Evolutionary conservation across 2,113 vertebrate species (phyloP).

Genomic region (Gnathonemus longibarbis): DNA sequence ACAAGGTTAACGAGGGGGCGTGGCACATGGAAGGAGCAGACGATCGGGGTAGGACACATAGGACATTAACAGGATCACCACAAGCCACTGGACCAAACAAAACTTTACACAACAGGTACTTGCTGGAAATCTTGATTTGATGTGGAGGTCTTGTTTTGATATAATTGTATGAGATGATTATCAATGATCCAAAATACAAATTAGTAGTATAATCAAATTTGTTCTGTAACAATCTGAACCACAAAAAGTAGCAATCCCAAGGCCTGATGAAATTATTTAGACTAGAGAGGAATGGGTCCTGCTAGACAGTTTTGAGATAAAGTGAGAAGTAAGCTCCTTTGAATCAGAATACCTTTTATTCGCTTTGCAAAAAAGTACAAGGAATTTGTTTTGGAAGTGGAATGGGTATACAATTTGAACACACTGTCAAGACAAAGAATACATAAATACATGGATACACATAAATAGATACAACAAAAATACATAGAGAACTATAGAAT

Average conservation of each 20-base stretch:
- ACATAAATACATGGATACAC: too few species aligned
- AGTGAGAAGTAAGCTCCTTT: not conserved
- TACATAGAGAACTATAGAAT: too few species aligned
- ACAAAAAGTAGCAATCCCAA: not conserved
- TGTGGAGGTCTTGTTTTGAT: not conserved
- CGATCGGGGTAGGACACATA: not conserved
- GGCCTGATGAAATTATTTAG: not conserved
- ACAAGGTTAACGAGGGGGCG: too few species aligned
- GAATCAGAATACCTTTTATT: not conserved
- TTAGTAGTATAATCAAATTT: not conserved
- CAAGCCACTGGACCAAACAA: not conserved
- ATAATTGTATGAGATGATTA: not conserved
- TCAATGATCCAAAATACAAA: not conserved
- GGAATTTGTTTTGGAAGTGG: not conserved
- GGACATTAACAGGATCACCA: not conserved
- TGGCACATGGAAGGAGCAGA: too few species aligned
- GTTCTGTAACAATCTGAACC: not conserved
- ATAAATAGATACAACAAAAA: too few species aligned
- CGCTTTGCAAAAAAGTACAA: not conserved
- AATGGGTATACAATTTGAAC: too few species aligned
- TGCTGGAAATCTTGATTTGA: not conserved
- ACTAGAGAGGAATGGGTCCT: not conserved
- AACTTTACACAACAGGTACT: not conserved
- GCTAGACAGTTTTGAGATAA: not conserved
- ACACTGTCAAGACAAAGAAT: too few species aligned